These are phyloP conservation scores for Prolemur simus DNA, from an alignment of 2,113 vertebrate species.

Conservation along the genomic window DNA sequence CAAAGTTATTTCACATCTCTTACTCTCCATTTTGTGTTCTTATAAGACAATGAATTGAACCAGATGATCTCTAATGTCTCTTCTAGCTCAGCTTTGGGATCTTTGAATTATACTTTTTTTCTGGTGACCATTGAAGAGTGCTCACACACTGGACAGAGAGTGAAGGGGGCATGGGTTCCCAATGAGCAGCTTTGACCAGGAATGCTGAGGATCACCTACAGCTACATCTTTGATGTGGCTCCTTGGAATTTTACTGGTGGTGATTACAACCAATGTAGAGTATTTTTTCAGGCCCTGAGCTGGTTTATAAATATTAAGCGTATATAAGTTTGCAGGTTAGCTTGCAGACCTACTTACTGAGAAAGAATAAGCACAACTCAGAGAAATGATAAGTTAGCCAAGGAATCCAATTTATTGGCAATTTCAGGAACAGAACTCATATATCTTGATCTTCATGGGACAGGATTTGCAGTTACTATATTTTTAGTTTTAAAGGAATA, in stretches of 20 bases:
- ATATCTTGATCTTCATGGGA: neutral
- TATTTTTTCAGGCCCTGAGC: neutral
- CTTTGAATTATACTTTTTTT: neutral
- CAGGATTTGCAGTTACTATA: neutral
- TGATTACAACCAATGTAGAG: neutral
- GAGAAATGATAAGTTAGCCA: neutral
- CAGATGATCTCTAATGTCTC: neutral
- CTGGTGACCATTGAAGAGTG: neutral
- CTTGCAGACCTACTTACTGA: neutral
- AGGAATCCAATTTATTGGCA: neutral
- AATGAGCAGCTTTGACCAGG: neutral
- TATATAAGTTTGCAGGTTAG: neutral
- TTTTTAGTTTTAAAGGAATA: slow-evolving; percentile 44
- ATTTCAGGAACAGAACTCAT: neutral
- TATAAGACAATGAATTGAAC: neutral
- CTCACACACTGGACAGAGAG: neutral
- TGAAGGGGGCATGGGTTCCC: neutral
- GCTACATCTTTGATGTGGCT: neutral
- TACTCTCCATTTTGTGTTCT: neutral
- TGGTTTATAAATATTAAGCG: neutral
- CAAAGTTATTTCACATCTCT: neutral
- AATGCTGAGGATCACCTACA: neutral
- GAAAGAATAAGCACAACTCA: neutral
- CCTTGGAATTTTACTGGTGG: neutral
- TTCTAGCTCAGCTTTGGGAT: neutral